Percentiles rank a stretch among this genome's conserved stretches.
Evolutionary conservation across 2,797 vertebrate genomes (phyloP).

Genomic region (Nothura maculosa): DNA sequence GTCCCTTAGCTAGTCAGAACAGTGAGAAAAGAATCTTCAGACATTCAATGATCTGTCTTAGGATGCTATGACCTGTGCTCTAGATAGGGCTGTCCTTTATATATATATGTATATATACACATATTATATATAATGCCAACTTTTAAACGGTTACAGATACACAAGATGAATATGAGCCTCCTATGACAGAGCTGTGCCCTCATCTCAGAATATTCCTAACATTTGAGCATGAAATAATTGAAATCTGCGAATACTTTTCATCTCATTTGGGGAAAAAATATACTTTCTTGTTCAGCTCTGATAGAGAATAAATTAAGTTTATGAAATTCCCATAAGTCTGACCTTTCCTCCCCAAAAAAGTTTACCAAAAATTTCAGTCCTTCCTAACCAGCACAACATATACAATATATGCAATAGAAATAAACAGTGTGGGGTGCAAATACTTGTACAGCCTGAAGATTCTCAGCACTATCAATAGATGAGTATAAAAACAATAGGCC

Average conservation of each 20-base stretch:
- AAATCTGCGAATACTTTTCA: slow-evolving; percentile 9
- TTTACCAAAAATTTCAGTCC: slow-evolving; percentile 59
- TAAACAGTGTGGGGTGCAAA: slow-evolving; percentile 6
- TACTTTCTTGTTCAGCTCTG: neutral
- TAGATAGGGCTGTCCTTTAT: neutral
- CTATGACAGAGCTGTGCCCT: neutral
- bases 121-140: neutral
- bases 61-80: neutral
- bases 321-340: slow-evolving; percentile 32
- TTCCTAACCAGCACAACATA: slow-evolving; percentile 58
- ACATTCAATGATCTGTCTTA: neutral
- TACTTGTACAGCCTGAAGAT: slow-evolving; percentile 61
- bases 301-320: neutral
- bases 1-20: neutral
- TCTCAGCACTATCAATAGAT: slow-evolving; percentile 53
- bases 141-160: neutral
- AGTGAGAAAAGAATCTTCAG: neutral
- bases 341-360: slow-evolving; percentile 17
- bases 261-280: neutral
- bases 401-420: slow-evolving; percentile 60
- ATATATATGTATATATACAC: neutral
- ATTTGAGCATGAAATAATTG: neutral
- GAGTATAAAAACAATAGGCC: slow-evolving; percentile 47
- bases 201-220: neutral
- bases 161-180: neutral